Percentiles rank a stretch among this genome's conserved stretches.
Conservation (phyloP, 92 coral and sea anemone genomes). For the Actinernus sp. region DNA sequence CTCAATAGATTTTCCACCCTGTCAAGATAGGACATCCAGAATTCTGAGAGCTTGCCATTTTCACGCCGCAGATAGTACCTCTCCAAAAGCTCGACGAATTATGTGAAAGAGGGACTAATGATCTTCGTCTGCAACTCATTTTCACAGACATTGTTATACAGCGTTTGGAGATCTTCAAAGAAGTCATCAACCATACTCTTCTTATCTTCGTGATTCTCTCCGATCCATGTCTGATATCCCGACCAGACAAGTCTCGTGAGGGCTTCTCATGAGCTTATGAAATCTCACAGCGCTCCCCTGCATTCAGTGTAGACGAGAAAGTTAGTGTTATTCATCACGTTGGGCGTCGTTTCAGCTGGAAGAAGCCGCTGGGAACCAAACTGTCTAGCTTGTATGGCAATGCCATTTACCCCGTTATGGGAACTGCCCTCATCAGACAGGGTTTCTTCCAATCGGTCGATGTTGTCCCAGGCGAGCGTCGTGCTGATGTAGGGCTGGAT, state of each 20-base stretch:
- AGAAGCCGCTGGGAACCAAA: conserved; percentile 32
- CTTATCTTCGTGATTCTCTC: conserved; percentile 7
- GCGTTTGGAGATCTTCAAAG: background rate
- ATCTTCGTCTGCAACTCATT: conserved; percentile 10
- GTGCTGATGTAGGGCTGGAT: too few relatives aligned
- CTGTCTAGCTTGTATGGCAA: conserved; percentile 46
- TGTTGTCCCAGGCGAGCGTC: conserved; percentile 71
- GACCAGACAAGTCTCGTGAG: conserved; percentile 23
- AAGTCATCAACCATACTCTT: background rate
- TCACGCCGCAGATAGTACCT: conserved; percentile 22
- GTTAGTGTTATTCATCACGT: background rate
- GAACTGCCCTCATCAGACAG: conserved; percentile 47
- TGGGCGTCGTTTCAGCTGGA: background rate
- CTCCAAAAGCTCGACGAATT: conserved; percentile 12
- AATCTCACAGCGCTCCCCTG: conserved; percentile 56
- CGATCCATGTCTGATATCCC: conserved; percentile 36
- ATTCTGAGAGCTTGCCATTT: conserved; percentile 23
- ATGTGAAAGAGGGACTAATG: conserved; percentile 6
- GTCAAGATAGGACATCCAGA: conserved; percentile 28
- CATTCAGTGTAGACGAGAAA: conserved; percentile 53
- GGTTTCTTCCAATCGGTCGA: conserved; percentile 58
- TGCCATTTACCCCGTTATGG: conserved; percentile 49
- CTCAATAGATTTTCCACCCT: conserved; percentile 14
- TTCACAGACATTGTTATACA: conserved; percentile 21
- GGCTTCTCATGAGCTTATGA: conserved; percentile 54